phyloP scores from a whole-genome alignment of 2,888 invertebrate genomes.

The Brachypterus glaber region DNA sequence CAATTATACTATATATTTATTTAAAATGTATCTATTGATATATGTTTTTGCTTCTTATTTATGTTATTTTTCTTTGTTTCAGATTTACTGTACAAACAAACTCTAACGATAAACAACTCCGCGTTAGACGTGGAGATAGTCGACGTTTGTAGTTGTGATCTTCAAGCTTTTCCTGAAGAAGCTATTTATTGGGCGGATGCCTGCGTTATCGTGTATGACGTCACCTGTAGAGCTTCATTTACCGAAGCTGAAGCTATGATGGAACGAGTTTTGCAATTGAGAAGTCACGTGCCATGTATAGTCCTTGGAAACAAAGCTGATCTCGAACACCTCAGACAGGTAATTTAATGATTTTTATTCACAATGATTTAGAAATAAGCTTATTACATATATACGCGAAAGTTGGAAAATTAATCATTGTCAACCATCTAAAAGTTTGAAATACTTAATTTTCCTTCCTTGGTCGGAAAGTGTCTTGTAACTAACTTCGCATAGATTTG shows the following conservation, averaged over 20 bases:
- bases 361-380: too few relatives aligned
- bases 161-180: slow-evolving; percentile 42
- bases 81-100: slow-evolving; percentile 70
- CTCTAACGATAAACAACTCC: slow-evolving; percentile 60
- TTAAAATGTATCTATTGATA: too few relatives aligned
- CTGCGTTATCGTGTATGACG: slow-evolving; percentile 66
- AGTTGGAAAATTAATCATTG: too few relatives aligned
- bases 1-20: too few relatives aligned
- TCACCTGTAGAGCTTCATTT: slow-evolving; percentile 62
- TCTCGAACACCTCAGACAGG: slow-evolving; percentile 67
- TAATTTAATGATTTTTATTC: too few relatives aligned
- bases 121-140: slow-evolving; percentile 69
- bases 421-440: too few relatives aligned
- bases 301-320: slow-evolving; percentile 73
- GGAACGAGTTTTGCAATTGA: slow-evolving; percentile 45
- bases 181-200: slow-evolving; percentile 72
- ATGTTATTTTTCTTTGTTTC: slow-evolving; percentile 38
- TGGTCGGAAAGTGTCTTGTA: too few relatives aligned
- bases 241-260: slow-evolving; percentile 58
- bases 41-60: slow-evolving; percentile 1
- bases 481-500: too few relatives aligned
- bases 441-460: too few relatives aligned
- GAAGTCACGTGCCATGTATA: slow-evolving; percentile 46
- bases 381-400: too few relatives aligned
- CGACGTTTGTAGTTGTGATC: slow-evolving; percentile 65